Evolutionary conservation across 35 echinoderm and acorn worm genomes (phyloP).

Genomic region (Diadema setosum): DNA sequence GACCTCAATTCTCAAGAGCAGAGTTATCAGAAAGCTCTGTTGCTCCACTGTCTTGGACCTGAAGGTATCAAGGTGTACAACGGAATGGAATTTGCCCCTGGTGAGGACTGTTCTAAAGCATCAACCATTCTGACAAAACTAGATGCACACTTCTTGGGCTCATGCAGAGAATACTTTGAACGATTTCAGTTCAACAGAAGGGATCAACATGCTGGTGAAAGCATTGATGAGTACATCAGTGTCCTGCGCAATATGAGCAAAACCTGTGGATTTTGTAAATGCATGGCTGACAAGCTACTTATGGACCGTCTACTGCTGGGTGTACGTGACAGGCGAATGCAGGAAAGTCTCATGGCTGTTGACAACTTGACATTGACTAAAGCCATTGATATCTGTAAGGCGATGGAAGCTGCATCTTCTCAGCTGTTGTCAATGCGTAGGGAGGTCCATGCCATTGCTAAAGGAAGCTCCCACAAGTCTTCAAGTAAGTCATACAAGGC

Average conservation of each 20-base stretch:
- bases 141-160: constrained; percentile 7
- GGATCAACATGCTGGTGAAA: background rate
- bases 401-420: too few relatives aligned
- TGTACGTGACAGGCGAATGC: too few relatives aligned
- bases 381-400: too few relatives aligned
- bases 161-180: constrained; percentile 10
- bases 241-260: background rate
- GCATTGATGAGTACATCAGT: constrained; percentile 14
- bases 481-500: too few relatives aligned
- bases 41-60: constrained; percentile 27
- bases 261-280: too few relatives aligned
- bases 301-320: too few relatives aligned
- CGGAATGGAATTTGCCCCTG: background rate
- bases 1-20: background rate
- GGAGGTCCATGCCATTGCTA: too few relatives aligned
- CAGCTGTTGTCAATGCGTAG: too few relatives aligned
- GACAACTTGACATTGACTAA: too few relatives aligned
- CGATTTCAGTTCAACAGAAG: constrained; percentile 32
- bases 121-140: background rate
- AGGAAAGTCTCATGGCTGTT: too few relatives aligned
- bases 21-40: background rate
- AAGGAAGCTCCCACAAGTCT: too few relatives aligned
- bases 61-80: background rate
- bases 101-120: background rate
- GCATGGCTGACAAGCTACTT: too few relatives aligned